Evolutionary conservation across 37 sponge, comb jelly and placozoan genomes (phyloP).

Genomic region (Crambe crambe): DNA sequence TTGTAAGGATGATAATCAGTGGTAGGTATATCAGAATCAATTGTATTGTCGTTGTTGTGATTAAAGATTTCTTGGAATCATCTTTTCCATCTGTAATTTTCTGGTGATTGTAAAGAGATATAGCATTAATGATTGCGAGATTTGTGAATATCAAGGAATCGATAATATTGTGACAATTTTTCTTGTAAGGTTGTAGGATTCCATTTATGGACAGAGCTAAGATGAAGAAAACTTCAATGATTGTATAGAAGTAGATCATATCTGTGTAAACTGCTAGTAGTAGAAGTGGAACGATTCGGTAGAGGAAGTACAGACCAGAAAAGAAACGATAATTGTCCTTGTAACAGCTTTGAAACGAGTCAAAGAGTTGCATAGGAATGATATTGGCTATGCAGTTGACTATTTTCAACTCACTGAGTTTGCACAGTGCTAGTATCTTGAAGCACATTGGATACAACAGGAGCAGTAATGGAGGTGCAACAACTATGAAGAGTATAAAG

Average conservation of each 20-base stretch:
- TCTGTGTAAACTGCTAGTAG: neutral
- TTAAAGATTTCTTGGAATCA: neutral
- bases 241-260: neutral
- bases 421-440: conserved; percentile 15
- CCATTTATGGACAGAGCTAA: conserved; percentile 7
- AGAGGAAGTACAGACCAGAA: conserved; percentile 49
- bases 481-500: neutral
- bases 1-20: neutral
- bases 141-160: conserved; percentile 35
- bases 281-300: neutral
- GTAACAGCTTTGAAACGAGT: conserved; percentile 42
- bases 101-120: conserved; percentile 30
- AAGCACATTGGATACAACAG: conserved; percentile 23
- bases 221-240: conserved; percentile 6
- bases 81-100: neutral
- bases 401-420: conserved; percentile 23
- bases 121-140: conserved; percentile 12
- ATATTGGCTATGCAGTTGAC: neutral
- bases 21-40: neutral
- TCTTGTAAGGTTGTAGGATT: conserved; percentile 38
- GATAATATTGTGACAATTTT: conserved; percentile 22
- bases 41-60: neutral
- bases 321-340: conserved; percentile 37
- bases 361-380: conserved; percentile 30
- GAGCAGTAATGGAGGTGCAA: conserved; percentile 33